Base-by-base conservation (phyloP, 2,113 vertebrate species). In the Grus americana region DNA sequence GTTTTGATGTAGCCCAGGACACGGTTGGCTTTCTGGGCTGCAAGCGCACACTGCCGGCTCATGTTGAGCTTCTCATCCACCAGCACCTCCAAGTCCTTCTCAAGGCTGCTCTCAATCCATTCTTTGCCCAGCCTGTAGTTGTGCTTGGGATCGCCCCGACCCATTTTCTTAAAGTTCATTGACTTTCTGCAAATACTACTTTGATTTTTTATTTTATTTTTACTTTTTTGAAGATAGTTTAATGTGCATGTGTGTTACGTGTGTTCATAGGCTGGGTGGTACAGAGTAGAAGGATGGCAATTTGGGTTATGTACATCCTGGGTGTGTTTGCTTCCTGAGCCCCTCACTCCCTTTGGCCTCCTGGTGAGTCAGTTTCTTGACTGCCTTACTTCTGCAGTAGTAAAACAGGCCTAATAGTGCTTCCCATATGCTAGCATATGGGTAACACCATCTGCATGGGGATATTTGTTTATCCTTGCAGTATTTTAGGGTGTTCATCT, bases 181-280 rank as follows among this genome's bases (percentile, higher is more conserved):
- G 20, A 5, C n/a, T 50, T 85, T 76, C 24, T 93, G 38, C 22
- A 84, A 59, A 40, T 12, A 6, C 2, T 1, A 34, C 12, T 47
- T 70, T 3, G 9, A 38, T 23, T 47, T 80, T 62, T 86, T 34
- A 6, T 27, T 78, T 46, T 47, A 5, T 24, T 91, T 78, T 58
- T 29, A 9, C 6, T 24, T 65, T 88, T 79, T 32, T n/a, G 10
- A 49, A 58, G 49, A 36, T 15, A 19, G 44, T 7, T 24, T 46
- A 7, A 21, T 72, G 32, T 19, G 9, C 0, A 0, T 12, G 0
- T 44, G 1, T 30, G 19, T 36, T 42, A 29, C 0, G 0, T 32
- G 27, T 86, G 26, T 32, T 81, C 20, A 5, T 8, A 49, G 9
- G 23, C 26, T 52, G 40, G n/a, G 52, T 57, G 55, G 17, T 16